A percentile compares a stretch with the other conserved stretches of the same genome.
phyloP scores from a whole-genome alignment of 2,888 invertebrate genomes.

The Andrena hattorfiana region DNA sequence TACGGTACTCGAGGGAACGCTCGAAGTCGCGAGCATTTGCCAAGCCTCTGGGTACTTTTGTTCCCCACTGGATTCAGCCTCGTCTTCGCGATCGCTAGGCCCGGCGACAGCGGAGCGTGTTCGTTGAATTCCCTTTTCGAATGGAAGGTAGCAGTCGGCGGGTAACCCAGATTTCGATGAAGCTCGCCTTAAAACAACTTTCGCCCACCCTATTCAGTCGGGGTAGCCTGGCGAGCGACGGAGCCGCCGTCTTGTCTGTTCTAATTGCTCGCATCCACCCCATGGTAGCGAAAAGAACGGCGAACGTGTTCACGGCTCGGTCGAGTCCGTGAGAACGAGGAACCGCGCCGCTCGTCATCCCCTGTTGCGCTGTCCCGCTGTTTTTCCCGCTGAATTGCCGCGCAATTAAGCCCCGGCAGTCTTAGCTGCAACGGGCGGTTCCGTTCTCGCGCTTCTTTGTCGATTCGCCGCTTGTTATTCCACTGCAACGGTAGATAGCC shows the following conservation, averaged over 20 bases:
- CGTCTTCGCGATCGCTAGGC: constrained; percentile 2
- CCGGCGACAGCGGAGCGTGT: constrained; percentile 31
- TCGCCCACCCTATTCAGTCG: constrained; percentile 42
- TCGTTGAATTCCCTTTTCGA: constrained; percentile 27
- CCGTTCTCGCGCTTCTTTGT: constrained; percentile 26
- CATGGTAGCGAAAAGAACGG: not conserved
- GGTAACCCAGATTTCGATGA: constrained; percentile 70
- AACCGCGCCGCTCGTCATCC: constrained; percentile 31
- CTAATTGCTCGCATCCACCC: constrained; percentile 59
- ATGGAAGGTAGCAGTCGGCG: constrained; percentile 41
- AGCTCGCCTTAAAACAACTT: constrained; percentile 68
- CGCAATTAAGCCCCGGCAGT: constrained; percentile 60
- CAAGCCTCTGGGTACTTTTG: constrained; percentile 61
- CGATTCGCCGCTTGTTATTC: constrained; percentile 34
- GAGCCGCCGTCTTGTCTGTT: constrained; percentile 44
- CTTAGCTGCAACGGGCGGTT: constrained; percentile 29
- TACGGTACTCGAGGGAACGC: constrained; percentile 69
- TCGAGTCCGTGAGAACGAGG: constrained; percentile 13
- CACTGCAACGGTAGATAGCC: constrained; percentile 11
- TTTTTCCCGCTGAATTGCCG: constrained; percentile 59
- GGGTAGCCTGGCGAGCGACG: constrained; percentile 44
- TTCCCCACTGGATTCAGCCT: constrained; percentile 53
- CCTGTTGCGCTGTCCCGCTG: not conserved
- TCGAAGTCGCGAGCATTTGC: constrained; percentile 65
- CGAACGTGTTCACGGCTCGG: not conserved